phyloP scores from a whole-genome alignment of 2,113 vertebrate species.

The Dromiciops gliroides region DNA sequence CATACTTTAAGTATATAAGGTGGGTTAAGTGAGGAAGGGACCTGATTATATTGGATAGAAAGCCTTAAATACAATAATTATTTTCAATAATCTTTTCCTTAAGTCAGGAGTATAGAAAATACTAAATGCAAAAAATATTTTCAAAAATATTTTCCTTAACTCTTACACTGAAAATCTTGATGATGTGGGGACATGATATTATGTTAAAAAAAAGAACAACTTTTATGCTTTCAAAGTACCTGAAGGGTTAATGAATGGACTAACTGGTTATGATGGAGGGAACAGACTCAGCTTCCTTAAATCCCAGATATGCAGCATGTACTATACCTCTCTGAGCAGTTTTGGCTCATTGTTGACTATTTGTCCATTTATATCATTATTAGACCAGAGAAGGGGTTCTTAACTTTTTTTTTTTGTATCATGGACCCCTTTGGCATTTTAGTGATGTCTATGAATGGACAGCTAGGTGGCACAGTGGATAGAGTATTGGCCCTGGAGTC shows the following conservation, averaged over 20 bases:
- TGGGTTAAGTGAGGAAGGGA: slow-evolving; percentile 14
- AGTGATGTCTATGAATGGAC: neutral
- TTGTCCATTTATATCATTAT: slow-evolving; percentile 73
- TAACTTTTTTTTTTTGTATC: neutral
- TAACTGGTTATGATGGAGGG: slow-evolving; percentile 54
- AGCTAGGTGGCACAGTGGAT: no score
- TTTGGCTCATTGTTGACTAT: slow-evolving; percentile 76
- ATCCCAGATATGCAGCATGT: slow-evolving; percentile 68
- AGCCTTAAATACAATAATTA: slow-evolving; percentile 26
- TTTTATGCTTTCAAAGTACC: slow-evolving; percentile 36
- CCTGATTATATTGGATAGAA: neutral
- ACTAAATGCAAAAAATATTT: slow-evolving; percentile 44
- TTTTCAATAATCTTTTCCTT: neutral
- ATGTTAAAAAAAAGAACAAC: slow-evolving; percentile 47
- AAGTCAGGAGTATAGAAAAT: neutral
- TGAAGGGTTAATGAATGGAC: slow-evolving; percentile 74
- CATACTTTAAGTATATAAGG: neutral
- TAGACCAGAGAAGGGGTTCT: slow-evolving; percentile 73
- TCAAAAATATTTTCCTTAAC: neutral
- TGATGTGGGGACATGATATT: slow-evolving; percentile 32
- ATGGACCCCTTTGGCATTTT: neutral
- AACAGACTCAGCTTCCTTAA: slow-evolving; percentile 55
- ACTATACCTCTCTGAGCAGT: slow-evolving; percentile 54
- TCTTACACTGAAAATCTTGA: slow-evolving; percentile 61
- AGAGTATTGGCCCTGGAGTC: no score